Conservation (phyloP, 2,113 vertebrate genomes). For the Zeus faber region DNA sequence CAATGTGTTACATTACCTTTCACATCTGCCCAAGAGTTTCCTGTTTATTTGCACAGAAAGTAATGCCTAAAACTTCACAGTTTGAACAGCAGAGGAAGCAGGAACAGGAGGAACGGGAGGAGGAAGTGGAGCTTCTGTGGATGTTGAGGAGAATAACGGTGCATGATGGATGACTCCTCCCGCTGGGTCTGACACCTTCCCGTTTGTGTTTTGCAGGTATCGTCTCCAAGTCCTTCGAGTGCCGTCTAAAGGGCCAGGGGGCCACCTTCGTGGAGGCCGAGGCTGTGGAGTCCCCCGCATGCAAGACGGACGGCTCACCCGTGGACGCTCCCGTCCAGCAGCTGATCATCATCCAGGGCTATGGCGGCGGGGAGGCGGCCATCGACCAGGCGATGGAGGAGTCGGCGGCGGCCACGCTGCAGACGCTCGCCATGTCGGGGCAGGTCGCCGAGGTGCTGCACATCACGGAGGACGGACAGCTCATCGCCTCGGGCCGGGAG, state of each 20-base stretch:
- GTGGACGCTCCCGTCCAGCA: constrained; percentile 83
- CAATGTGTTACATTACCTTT: too few species aligned
- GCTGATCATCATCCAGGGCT: constrained; percentile 96
- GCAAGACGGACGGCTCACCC: constrained; percentile 34
- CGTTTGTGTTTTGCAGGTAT: constrained; percentile 77
- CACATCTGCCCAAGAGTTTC: too few species aligned
- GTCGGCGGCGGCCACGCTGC: constrained; percentile 90
- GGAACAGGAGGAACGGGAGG: too few species aligned
- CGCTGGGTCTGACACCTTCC: too few species aligned
- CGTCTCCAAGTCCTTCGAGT: constrained; percentile 97
- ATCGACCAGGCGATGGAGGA: constrained; percentile 89
- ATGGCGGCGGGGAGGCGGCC: constrained; percentile 77
- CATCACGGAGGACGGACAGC: constrained; percentile 91
- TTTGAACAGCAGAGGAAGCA: too few species aligned
- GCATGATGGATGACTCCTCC: too few species aligned
- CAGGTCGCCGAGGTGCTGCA: constrained; percentile 92
- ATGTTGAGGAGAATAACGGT: too few species aligned
- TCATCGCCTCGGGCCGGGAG: constrained; percentile 80
- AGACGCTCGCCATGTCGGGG: constrained; percentile 92
- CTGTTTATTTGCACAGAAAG: too few species aligned
- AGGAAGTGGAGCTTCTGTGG: too few species aligned
- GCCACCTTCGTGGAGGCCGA: constrained; percentile 90
- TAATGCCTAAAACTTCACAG: too few species aligned
- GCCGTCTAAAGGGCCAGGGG: constrained; percentile 93
- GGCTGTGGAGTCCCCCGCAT: constrained; percentile 64